Base-by-base conservation (phyloP, 2,113 vertebrate species). In the Sorex fumeus region DNA sequence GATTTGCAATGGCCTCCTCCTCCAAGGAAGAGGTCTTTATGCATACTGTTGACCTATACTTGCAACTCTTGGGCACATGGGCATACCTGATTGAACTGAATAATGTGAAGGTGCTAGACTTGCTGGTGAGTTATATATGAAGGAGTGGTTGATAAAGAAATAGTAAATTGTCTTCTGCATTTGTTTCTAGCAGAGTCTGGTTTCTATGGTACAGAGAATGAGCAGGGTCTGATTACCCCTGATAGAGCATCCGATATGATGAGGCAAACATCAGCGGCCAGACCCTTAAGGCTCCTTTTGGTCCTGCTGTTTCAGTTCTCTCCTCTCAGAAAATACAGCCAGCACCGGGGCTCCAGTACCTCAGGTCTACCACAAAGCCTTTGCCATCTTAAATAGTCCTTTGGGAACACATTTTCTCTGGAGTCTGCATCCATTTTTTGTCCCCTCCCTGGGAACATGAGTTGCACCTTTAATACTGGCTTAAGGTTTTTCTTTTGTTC, bases 401-500 rank as follows among this genome's bases (percentile, higher is more conserved):
- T 79, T 70, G 9, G 19, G 10, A 45, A 47, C 74, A 76, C 72
- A 53, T 0, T 0, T 3, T 50, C 21, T 40, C 28, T 36, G 71
- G 32, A 12, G 1, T 34, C 40, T 45, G 23, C 0, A 1, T 28
- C 45, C 7, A 3, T 5, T 66, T 8, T 2, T 9, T 27, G 8
- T 66, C 86, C 72, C 47, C 36, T 32, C 1, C 1, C 1, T 4
- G 40, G 78, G 6, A 25, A 25, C 1, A 1, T 23, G 1, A 2
- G 1, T 6, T 11, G 34, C 77, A 28, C 40, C 60, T 69, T 36
- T 10, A 67, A 18, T 16, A 40, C 62, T 64, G 23, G 3, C 3
- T 67, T 8, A 6, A 3, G 8, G 64, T 60, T 64, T 57, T 64
- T 34, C 43, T 36, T 69, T 95, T 28, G 18, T 80, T 47, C 36